phyloP scores from a whole-genome alignment of 2,797 vertebrate species.

The Phataginus tetradactyla region DNA sequence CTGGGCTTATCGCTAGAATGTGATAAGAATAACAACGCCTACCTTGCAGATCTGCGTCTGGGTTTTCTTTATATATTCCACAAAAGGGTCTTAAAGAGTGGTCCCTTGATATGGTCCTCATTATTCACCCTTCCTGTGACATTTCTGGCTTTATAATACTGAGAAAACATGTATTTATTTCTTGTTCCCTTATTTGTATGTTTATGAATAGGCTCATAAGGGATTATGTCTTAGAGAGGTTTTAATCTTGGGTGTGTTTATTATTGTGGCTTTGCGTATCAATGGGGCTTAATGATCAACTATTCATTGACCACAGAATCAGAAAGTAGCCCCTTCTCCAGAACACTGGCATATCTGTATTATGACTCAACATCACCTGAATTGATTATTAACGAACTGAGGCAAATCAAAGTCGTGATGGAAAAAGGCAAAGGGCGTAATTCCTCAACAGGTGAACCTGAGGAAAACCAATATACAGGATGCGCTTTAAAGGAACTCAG shows the following conservation, averaged over 20 bases:
- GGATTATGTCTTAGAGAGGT: conserved; percentile 3
- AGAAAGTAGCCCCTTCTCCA: background rate
- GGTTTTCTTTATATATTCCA: background rate
- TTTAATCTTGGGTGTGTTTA: background rate
- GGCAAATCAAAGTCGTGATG: background rate
- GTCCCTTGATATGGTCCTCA: accelerated
- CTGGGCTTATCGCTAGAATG: background rate
- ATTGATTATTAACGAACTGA: background rate
- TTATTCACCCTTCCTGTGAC: background rate
- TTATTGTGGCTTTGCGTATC: conserved; percentile 30
- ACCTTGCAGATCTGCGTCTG: background rate
- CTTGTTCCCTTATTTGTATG: background rate
- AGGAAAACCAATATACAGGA: background rate
- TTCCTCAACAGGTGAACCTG: background rate
- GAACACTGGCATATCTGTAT: background rate
- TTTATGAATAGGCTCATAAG: background rate
- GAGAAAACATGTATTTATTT: background rate
- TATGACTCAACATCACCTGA: background rate
- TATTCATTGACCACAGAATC: background rate
- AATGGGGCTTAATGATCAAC: background rate
- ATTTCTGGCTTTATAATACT: background rate
- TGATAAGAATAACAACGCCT: accelerated
- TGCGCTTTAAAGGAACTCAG: background rate
- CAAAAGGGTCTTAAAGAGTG: background rate
- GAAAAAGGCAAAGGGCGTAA: background rate